phyloP scores from a whole-genome alignment of 2,888 invertebrate species.

The Volucella inflata region DNA sequence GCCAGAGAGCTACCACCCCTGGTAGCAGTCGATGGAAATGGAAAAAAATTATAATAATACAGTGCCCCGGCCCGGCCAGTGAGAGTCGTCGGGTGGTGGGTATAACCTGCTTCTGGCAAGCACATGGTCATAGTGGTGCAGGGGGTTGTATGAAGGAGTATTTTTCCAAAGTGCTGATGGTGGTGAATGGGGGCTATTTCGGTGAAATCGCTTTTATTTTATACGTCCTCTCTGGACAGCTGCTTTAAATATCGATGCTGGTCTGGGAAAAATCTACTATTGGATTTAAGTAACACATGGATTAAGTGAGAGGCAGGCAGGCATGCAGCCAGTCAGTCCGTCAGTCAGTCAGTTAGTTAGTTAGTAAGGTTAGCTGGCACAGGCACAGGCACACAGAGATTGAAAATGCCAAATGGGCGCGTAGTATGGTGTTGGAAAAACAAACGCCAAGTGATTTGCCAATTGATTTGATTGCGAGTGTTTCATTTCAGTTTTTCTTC shows the following conservation, averaged over 20 bases:
- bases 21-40: slow-evolving; percentile 27
- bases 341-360: too few species aligned
- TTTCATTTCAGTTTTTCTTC: slow-evolving; percentile 24
- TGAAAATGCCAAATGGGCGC: neutral
- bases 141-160: slow-evolving; percentile 29
- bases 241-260: slow-evolving; percentile 71
- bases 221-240: slow-evolving; percentile 55
- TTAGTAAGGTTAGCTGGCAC: too few species aligned
- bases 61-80: slow-evolving; percentile 62
- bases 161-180: slow-evolving; percentile 28
- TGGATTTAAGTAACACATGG: slow-evolving; percentile 67
- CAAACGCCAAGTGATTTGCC: slow-evolving; percentile 51
- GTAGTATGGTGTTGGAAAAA: slow-evolving; percentile 36
- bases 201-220: slow-evolving; percentile 30
- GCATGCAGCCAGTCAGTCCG: too few species aligned
- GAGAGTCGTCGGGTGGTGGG: slow-evolving; percentile 19
- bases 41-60: slow-evolving; percentile 74
- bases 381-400: neutral
- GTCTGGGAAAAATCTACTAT: slow-evolving; percentile 38
- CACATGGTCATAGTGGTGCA: slow-evolving; percentile 50
- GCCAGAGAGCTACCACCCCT: neutral
- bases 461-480: slow-evolving; percentile 43
- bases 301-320: slow-evolving; percentile 20
- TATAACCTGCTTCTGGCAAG: slow-evolving; percentile 54
- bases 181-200: slow-evolving; percentile 46